Evolutionary conservation across 2,888 invertebrate species (phyloP).

Genomic region (Xylota sylvarum): DNA sequence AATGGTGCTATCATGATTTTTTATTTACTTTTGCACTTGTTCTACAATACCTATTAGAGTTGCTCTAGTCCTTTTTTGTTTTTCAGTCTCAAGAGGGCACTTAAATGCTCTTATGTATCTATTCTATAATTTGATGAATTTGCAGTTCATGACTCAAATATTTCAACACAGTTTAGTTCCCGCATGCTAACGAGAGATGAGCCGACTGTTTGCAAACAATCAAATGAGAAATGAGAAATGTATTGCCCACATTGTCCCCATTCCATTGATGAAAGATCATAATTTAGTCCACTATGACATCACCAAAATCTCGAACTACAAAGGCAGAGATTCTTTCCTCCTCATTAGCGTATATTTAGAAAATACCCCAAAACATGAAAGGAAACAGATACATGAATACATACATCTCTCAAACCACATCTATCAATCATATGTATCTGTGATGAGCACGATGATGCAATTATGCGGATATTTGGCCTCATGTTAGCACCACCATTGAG

Average conservation of each 20-base stretch:
- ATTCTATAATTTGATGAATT: too few relatives aligned
- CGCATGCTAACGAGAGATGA: too few relatives aligned
- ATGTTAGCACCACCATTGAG: slow-evolving; percentile 17
- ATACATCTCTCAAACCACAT: background rate
- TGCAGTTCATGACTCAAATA: too few relatives aligned
- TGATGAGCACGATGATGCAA: slow-evolving; percentile 28
- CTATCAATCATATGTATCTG: slow-evolving; percentile 8
- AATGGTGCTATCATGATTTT: too few relatives aligned
- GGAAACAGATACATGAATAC: slow-evolving; percentile 15
- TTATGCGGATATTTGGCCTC: slow-evolving; percentile 4
- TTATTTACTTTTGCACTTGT: too few relatives aligned
- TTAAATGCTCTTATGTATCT: too few relatives aligned
- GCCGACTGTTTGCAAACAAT: too few relatives aligned
- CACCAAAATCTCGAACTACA: background rate
- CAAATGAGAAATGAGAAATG: background rate
- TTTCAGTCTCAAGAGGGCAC: too few relatives aligned
- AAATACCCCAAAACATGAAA: slow-evolving; percentile 6
- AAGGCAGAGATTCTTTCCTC: background rate
- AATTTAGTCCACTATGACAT: background rate
- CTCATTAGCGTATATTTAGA: background rate
- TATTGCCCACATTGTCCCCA: background rate
- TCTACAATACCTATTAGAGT: too few relatives aligned
- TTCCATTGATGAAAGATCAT: background rate
- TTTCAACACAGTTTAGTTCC: too few relatives aligned
- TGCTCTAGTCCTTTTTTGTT: too few relatives aligned